These are phyloP conservation scores for Camelus bactrianus DNA, from an alignment of 2,113 vertebrate species.

Conservation along the genomic window DNA sequence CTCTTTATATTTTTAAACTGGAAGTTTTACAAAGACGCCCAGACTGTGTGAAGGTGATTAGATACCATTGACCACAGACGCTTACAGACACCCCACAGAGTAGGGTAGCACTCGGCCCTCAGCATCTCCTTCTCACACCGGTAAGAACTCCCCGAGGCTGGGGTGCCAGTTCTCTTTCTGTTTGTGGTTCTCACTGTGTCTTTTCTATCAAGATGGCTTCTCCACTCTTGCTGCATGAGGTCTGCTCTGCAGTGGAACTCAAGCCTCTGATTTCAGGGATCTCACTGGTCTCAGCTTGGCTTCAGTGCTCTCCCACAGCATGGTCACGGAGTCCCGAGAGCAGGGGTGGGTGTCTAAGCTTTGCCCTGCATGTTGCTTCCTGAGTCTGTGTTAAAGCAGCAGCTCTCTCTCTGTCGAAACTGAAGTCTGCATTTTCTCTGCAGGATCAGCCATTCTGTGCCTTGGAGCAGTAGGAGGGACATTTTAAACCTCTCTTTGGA, in stretches of 20 bases:
- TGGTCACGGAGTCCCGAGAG: too few species aligned
- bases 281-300: neutral
- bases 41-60: too few species aligned
- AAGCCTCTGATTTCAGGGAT: neutral
- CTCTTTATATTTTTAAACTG: neutral
- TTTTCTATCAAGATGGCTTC: neutral
- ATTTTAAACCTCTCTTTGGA: neutral
- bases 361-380: neutral
- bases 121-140: neutral
- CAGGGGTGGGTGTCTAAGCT: fast-evolving
- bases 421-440: neutral
- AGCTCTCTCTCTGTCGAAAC: neutral
- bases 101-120: fast-evolving
- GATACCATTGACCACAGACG: neutral
- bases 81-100: too few species aligned
- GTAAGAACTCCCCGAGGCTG: fast-evolving
- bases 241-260: fast-evolving
- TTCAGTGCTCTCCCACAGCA: neutral
- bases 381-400: neutral
- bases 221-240: fast-evolving
- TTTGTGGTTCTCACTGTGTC: neutral
- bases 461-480: neutral
- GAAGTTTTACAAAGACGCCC: neutral
- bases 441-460: neutral
- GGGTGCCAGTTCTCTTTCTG: neutral